Evolutionary conservation across 2,888 invertebrate species (phyloP).

Genomic region (Zygogramma bicolorata): DNA sequence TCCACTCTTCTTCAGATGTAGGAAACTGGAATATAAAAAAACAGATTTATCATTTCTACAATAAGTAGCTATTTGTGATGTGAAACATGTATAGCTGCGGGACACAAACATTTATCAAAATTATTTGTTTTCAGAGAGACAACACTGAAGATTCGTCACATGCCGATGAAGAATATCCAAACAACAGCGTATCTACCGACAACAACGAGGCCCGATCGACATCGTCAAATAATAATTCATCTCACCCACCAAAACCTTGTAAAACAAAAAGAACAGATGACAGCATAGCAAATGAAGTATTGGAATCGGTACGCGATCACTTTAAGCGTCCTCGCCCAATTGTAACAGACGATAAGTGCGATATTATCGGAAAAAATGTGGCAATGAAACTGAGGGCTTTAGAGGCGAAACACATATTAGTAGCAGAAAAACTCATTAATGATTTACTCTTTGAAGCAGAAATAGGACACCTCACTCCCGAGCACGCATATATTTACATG

Average conservation of each 20-base stretch:
- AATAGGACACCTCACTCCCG: too few species aligned
- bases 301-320: not conserved
- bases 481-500: too few species aligned
- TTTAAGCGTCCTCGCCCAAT: not conserved
- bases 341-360: not conserved
- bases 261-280: slow-evolving; percentile 7
- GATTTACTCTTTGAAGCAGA: slow-evolving; percentile 8
- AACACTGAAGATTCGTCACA: too few species aligned
- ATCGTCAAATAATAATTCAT: not conserved
- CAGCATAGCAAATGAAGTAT: not conserved
- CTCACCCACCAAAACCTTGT: too few species aligned
- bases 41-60: not conserved
- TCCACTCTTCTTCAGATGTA: slow-evolving; percentile 10
- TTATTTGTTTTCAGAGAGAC: too few species aligned
- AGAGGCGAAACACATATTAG: not conserved
- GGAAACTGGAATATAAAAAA: slow-evolving; percentile 23
- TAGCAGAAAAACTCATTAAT: slow-evolving; percentile 15
- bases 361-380: slow-evolving; percentile 7
- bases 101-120: not conserved
- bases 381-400: slow-evolving; percentile 4
- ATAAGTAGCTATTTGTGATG: too few species aligned
- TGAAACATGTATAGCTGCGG: not conserved
- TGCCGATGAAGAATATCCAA: too few species aligned
- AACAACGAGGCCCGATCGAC: not conserved
- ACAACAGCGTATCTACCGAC: too few species aligned